phyloP scores from a whole-genome alignment of 2,113 vertebrate genomes.

The Apus apus region DNA sequence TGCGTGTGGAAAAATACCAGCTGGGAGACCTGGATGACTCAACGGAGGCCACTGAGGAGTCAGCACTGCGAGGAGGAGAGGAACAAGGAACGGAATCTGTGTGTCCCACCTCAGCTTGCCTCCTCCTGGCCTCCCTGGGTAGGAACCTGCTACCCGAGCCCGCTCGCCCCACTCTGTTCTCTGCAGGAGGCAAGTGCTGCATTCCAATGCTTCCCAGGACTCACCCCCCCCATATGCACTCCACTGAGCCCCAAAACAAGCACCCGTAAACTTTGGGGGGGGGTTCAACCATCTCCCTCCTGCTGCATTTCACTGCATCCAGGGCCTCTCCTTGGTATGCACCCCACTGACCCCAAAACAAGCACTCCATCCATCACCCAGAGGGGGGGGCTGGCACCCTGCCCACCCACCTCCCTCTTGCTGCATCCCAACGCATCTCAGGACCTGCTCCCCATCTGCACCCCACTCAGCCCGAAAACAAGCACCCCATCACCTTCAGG shows the following conservation, averaged over 20 bases:
- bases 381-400: too few species aligned
- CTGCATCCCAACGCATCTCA: background rate
- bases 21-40: conserved; percentile 33
- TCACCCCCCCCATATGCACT: too few species aligned
- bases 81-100: background rate
- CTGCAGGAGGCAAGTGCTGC: background rate
- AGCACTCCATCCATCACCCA: background rate
- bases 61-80: background rate
- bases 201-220: too few species aligned
- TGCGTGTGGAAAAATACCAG: conserved; percentile 44
- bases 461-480: background rate
- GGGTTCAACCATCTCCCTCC: too few species aligned
- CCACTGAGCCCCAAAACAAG: too few species aligned
- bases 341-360: background rate
- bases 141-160: background rate
- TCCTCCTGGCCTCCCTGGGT: background rate
- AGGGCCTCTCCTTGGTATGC: too few species aligned
- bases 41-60: conserved; percentile 14
- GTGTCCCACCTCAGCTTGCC: background rate
- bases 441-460: accelerated
- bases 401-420: too few species aligned
- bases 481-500: background rate
- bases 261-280: too few species aligned
- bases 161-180: background rate
- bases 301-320: background rate